Conservation (phyloP, 2,797 vertebrate species). For the Odontamblyopus rebecca region DNA sequence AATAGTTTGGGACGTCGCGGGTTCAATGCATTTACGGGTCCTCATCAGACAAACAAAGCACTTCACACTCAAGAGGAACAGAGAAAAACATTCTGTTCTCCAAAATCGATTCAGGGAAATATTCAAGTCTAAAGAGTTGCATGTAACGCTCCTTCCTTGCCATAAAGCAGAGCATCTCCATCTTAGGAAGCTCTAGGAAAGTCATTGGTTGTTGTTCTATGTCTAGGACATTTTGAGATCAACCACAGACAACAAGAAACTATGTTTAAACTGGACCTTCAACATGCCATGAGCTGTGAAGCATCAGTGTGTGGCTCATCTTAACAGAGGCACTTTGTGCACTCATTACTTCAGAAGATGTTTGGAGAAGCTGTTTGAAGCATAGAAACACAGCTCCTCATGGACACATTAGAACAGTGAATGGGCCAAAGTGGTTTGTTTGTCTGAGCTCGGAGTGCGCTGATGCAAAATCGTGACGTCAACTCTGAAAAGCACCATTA, state of each 20-base stretch:
- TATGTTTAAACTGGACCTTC: neutral
- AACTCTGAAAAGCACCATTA: slow-evolving; percentile 1
- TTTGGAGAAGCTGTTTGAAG: neutral
- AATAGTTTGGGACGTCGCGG: neutral
- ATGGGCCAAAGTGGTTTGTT: neutral
- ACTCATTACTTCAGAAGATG: neutral
- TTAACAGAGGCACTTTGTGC: neutral
- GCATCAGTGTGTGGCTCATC: neutral
- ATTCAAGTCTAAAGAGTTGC: neutral
- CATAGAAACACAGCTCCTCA: neutral
- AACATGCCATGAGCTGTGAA: neutral
- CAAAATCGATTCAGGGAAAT: neutral
- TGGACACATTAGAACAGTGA: neutral
- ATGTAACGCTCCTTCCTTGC: neutral
- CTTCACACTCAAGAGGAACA: neutral
- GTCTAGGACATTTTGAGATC: neutral
- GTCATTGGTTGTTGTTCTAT: neutral
- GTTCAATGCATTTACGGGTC: neutral
- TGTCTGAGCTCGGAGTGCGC: neutral
- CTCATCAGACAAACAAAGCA: neutral
- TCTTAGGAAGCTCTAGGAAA: neutral
- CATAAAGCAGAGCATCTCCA: neutral
- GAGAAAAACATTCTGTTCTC: neutral
- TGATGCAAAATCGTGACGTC: neutral
- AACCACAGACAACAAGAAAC: neutral